Evolutionary conservation across 2,797 vertebrate species (phyloP).

Genomic region (Adrianichthys oophorus): DNA sequence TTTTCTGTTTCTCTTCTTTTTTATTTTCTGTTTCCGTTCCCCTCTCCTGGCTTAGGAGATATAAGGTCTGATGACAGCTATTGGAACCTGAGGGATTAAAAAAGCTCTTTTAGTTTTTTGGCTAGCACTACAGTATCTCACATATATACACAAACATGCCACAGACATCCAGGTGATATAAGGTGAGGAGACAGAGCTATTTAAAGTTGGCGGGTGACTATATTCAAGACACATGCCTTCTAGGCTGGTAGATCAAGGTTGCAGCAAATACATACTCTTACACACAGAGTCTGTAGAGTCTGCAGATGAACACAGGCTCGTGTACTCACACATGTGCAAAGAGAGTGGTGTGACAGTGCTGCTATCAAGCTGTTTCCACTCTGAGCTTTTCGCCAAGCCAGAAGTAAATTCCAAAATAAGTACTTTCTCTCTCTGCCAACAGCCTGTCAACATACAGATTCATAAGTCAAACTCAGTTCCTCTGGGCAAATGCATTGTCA

Average conservation of each 20-base stretch:
- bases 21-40: slow-evolving; percentile 16
- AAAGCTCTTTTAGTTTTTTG: slow-evolving; percentile 56
- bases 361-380: slow-evolving; percentile 36
- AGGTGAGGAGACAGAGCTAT: slow-evolving; percentile 47
- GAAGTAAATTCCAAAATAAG: slow-evolving; percentile 25
- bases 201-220: slow-evolving; percentile 34
- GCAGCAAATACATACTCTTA: slow-evolving; percentile 8
- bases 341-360: slow-evolving; percentile 24
- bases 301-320: slow-evolving; percentile 22
- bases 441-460: too few relatives aligned
- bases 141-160: slow-evolving; percentile 33
- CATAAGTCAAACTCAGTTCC: too few relatives aligned
- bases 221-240: slow-evolving; percentile 36
- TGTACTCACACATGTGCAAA: slow-evolving; percentile 14
- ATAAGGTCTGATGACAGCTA: slow-evolving; percentile 56
- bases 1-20: slow-evolving; percentile 5
- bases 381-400: slow-evolving; percentile 12
- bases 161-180: slow-evolving; percentile 39
- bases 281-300: slow-evolving; percentile 1
- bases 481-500: too few relatives aligned
- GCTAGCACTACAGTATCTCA: slow-evolving; percentile 40
- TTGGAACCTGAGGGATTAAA: slow-evolving; percentile 62
- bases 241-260: slow-evolving; percentile 28
- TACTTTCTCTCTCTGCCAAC: slow-evolving; percentile 1
- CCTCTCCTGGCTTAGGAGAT: slow-evolving; percentile 45